A percentile compares a stretch with the other conserved stretches of the same genome.
These are phyloP conservation scores for Rhorus exstirpatorius DNA, from an alignment of 2,888 invertebrate species.

Conservation along the genomic window DNA sequence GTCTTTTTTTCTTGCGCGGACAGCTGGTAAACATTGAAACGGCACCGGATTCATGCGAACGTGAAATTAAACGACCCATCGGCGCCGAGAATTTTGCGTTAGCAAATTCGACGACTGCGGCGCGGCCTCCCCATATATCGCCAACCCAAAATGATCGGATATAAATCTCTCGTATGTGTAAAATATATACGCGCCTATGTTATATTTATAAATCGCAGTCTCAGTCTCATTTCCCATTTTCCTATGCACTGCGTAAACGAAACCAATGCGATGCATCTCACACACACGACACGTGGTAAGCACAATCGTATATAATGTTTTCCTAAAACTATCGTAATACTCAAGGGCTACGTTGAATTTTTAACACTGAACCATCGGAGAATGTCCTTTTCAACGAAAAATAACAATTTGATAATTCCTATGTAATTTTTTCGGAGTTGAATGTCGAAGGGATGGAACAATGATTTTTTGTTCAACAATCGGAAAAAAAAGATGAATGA, in stretches of 20 bases:
- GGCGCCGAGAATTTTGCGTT: constrained; percentile 36
- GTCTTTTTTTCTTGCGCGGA: constrained; percentile 48
- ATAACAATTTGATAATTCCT: no score
- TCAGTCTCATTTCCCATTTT: neutral
- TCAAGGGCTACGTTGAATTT: no score
- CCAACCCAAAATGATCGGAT: constrained; percentile 45
- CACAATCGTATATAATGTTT: no score
- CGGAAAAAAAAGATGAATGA: no score
- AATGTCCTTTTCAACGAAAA: no score
- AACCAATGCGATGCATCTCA: neutral
- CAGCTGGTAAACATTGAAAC: constrained; percentile 58
- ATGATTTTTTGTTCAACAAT: no score
- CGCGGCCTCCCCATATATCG: constrained; percentile 32
- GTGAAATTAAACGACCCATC: constrained; percentile 63
- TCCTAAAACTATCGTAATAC: no score
- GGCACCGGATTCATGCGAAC: constrained; percentile 56
- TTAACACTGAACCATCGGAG: no score
- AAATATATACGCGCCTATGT: neutral
- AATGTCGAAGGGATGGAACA: no score
- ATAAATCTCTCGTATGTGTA: constrained; percentile 58
- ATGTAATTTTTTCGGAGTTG: no score
- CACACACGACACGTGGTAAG: no score
- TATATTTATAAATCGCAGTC: no score
- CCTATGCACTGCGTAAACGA: neutral
- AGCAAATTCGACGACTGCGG: constrained; percentile 36